Evolutionary conservation across 2,113 vertebrate genomes (phyloP), one percentile per base, ranked within the genome.

Genomic region (Harpagus bidentatus): DNA sequence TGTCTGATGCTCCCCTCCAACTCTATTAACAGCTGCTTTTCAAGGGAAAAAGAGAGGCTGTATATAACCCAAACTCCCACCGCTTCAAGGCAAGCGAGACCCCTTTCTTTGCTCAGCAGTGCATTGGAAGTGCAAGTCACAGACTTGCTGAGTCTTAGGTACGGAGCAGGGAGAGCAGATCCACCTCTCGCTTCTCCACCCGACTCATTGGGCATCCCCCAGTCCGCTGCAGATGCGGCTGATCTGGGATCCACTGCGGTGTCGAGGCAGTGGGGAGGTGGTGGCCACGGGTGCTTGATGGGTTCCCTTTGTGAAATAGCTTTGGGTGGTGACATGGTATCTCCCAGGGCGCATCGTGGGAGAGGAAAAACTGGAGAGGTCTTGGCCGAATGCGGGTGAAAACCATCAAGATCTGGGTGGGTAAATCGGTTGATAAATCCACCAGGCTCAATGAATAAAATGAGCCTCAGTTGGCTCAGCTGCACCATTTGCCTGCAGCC

Each of bases 171-270:
- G 36, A 66, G 28, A 43, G 43, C 50, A 28, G 45, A 17, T 32
- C 81, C 63, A 45, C 63, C 56, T 67, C 72, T 50, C 1, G 11
- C 32, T 95, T 58, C 71, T 92, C 50, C 67, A 38, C 48, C 55
- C 25, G 5, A 36, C 74, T 66, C 66, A 1, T 16, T 28, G 38
- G 65, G 50, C 50, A 58, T 45, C 63, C 58, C 47, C 7, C 2
- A 1, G 31, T 23, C 43, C 0, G 0, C 63, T 20, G 50, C 4
- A 13, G 77, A 6, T 36, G 42, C 1, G 0, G 62, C 34, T 0
- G 0, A 13, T 61, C 36, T 31, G 67, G 78, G 63, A 87, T 38
- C 47, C 65, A 25, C 5, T 0, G 11, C 0, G 0, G 14, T 8
- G 14, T 4, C 0, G 0, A 65, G 47, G 61, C 10, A 32, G 28